Evolutionary conservation across 2,888 invertebrate species (phyloP).

Genomic region (Chelonus formosanus): DNA sequence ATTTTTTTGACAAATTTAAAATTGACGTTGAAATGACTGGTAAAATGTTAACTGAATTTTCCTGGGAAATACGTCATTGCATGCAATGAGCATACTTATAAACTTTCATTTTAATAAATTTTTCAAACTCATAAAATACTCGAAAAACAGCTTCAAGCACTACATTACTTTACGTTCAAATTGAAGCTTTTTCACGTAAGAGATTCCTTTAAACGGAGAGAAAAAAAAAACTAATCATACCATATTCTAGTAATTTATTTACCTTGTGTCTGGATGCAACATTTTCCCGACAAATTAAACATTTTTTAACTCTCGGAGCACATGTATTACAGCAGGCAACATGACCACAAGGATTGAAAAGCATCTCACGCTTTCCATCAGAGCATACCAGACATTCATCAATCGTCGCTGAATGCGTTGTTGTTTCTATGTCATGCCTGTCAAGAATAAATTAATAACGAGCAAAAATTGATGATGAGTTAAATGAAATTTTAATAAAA

Average conservation of each 20-base stretch:
- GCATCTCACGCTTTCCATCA: slow-evolving; percentile 88
- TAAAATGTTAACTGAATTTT: too few relatives aligned
- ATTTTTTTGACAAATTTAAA: too few relatives aligned
- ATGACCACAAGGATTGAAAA: slow-evolving; percentile 92
- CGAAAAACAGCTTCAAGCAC: too few relatives aligned
- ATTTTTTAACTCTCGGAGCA: slow-evolving; percentile 91
- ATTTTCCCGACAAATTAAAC: slow-evolving; percentile 88
- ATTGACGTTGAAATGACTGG: too few relatives aligned
- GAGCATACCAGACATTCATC: slow-evolving; percentile 97
- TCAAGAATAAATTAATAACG: slow-evolving; percentile 11
- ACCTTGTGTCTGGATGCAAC: slow-evolving; percentile 83
- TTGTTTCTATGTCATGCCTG: slow-evolving; percentile 56
- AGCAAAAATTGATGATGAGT: neutral
- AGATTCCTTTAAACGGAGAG: too few relatives aligned
- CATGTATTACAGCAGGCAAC: slow-evolving; percentile 93
- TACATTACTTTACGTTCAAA: too few relatives aligned
- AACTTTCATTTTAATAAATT: too few relatives aligned
- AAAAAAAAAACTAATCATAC: too few relatives aligned
- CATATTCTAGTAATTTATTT: slow-evolving; percentile 34
- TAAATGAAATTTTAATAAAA: neutral
- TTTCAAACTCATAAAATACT: too few relatives aligned
- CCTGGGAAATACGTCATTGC: too few relatives aligned
- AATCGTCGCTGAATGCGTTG: slow-evolving; percentile 67
- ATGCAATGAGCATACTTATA: too few relatives aligned
- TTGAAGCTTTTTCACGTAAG: too few relatives aligned